phyloP scores from a whole-genome alignment of 2,888 invertebrate genomes.

The Rhogogaster chlorosoma region DNA sequence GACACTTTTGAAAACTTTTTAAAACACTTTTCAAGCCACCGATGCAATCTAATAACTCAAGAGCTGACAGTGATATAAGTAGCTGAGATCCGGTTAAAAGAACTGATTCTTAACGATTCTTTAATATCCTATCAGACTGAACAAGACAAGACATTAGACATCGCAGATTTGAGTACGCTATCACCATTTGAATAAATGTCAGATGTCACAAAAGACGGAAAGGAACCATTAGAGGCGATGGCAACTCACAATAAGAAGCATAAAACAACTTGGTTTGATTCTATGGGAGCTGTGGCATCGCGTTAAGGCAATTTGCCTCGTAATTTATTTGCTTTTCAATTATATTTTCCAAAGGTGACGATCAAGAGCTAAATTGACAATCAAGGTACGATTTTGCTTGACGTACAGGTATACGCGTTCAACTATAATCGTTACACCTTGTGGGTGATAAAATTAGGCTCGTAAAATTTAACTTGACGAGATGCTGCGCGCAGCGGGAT shows the following conservation, averaged over 20 bases:
- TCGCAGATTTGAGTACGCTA: not conserved
- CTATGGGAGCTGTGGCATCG: not conserved
- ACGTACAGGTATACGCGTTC: not conserved
- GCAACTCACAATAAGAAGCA: not conserved
- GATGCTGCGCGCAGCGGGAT: not conserved
- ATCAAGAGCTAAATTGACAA: conserved; percentile 3
- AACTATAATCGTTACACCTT: not conserved
- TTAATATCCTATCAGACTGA: not conserved
- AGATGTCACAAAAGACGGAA: not conserved
- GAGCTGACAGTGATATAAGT: conserved; percentile 3
- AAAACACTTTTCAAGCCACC: not conserved
- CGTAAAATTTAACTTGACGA: conserved; percentile 29
- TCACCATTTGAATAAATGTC: not conserved
- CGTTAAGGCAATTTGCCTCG: not conserved
- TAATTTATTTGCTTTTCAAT: not conserved
- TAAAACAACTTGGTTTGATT: not conserved
- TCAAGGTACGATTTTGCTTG: not conserved
- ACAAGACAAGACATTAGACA: not conserved
- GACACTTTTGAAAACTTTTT: conserved; percentile 3
- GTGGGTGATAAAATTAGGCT: not conserved
- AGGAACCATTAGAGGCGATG: not conserved
- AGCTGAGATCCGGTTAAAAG: not conserved
- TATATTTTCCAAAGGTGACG: not conserved
- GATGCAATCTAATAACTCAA: not conserved
- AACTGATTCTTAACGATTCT: not conserved